Base-by-base conservation (phyloP, 2,888 invertebrate genomes). In the Diploptera punctata region DNA sequence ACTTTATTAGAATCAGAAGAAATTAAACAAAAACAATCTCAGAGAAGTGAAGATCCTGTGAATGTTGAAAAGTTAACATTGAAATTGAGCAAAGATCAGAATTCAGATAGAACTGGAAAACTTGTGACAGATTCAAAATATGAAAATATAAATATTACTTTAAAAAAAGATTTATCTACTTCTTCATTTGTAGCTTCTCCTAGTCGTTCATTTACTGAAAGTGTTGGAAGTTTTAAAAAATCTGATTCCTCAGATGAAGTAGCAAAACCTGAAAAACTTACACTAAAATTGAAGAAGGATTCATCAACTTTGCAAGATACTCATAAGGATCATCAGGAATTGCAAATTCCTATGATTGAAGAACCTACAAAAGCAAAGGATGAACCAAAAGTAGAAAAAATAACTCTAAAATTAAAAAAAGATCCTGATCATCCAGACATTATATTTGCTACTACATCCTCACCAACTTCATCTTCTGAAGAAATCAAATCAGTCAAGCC, bases 371-470 rank as follows among this genome's bases (percentile, higher is more conserved):
- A 4, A 31, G 29, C 13, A 10, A 29, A 70, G 16, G 67, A 72
- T 13, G 72, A 69, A 49, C 47, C 43, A 21, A 73, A 70, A 43
- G 49, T 72, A 13, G 72, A 73, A 18, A 74, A 74, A 71, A 61
- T 74, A 52, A 74, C 70, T 19, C 38, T 74, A 38, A 74, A 74
- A 71, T 21, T 74, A 31, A 72, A 72, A 19, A 68, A 68, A 67
- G 71, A 71, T 38, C 49, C 62, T 9, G 31, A n/a, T 18, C 57
- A 54, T n/a, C 57, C 60, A 1, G 69, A 69, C 24, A 44, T 24
- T 24, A 57, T 43, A 43, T 43, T 69, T 19, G 54, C 69, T n/a
- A 43, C 69, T 3, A 69, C 69, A n/a, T 38, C 69, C 16, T 29
- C 44, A 10, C 16, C 21, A n/a, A 43, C 19, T 7, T 5, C 43